Evolutionary conservation across 2,113 vertebrate species (phyloP).

Genomic region (Percina caprodes): DNA sequence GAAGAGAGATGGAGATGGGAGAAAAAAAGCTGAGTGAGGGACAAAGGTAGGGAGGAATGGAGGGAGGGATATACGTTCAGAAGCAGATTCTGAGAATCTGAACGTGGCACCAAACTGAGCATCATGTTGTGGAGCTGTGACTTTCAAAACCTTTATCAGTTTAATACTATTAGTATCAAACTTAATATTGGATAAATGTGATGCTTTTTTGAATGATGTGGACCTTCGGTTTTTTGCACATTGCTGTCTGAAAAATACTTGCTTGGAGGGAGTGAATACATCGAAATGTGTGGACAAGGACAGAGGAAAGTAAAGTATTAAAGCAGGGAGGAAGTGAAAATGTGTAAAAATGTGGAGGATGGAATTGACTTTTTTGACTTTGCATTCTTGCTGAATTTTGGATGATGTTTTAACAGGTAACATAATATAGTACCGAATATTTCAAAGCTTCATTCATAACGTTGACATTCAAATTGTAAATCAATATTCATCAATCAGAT

Average conservation of each 20-base stretch:
- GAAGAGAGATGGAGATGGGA: constrained; percentile 34
- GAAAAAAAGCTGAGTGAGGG: constrained; percentile 38
- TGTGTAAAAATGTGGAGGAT: not conserved
- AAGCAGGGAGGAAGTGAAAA: not conserved
- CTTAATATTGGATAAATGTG: not conserved
- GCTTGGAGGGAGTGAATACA: not conserved
- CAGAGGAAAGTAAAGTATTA: not conserved
- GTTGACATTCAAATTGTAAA: not conserved
- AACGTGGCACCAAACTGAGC: constrained; percentile 16
- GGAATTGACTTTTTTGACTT: too few relatives aligned
- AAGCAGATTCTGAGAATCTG: constrained; percentile 23
- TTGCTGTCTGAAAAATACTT: not conserved
- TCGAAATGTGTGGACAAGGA: not conserved
- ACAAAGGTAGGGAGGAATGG: constrained; percentile 23
- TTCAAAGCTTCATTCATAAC: not conserved
- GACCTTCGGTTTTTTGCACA: not conserved
- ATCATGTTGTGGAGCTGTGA: not conserved
- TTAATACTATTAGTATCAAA: not conserved
- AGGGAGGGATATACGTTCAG: constrained; percentile 17
- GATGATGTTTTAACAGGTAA: too few relatives aligned
- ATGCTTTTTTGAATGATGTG: not conserved
- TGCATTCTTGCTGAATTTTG: too few relatives aligned
- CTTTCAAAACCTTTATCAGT: constrained; percentile 8
- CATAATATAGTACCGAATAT: too few relatives aligned
- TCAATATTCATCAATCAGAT: not conserved